phyloP scores from a whole-genome alignment of 1,140 invertebrate genomes.

The Meloidogyne hapla region DNA sequence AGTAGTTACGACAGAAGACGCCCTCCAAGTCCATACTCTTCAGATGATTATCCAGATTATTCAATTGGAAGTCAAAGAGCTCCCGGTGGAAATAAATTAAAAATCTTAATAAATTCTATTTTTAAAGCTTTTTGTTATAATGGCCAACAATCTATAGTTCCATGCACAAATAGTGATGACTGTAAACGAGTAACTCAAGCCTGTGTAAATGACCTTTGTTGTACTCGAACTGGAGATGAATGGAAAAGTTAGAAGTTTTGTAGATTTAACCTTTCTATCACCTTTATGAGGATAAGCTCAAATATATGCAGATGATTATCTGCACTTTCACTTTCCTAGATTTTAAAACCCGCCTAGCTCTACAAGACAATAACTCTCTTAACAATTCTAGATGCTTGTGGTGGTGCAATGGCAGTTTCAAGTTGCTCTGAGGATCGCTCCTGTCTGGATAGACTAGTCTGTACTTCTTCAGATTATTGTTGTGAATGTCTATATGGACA shows the following conservation, averaged over 20 bases:
- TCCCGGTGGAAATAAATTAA: neutral
- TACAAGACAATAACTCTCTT: too few species aligned
- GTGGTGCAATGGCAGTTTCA: slow-evolving; percentile 30
- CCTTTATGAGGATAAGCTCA: too few species aligned
- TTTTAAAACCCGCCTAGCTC: too few species aligned
- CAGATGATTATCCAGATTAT: neutral
- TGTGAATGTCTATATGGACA: slow-evolving; percentile 38
- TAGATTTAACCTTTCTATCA: too few species aligned
- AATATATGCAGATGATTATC: too few species aligned
- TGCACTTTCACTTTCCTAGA: too few species aligned
- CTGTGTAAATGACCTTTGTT: slow-evolving; percentile 37
- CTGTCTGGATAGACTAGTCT: slow-evolving; percentile 22
- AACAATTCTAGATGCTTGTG: slow-evolving; percentile 34
- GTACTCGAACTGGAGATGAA: slow-evolving; percentile 30
- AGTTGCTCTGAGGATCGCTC: slow-evolving; percentile 26
- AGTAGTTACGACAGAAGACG: neutral
- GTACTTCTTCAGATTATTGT: slow-evolving; percentile 34
- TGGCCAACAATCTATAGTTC: slow-evolving; percentile 13
- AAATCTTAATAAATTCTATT: neutral
- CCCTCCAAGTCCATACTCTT: neutral
- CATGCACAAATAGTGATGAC: neutral
- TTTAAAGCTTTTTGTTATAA: slow-evolving; percentile 38
- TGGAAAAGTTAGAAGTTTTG: slow-evolving; percentile 25
- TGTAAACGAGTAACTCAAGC: slow-evolving; percentile 20
- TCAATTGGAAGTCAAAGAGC: neutral